Conservation (phyloP, 2,888 invertebrate genomes). For the Leucoma salicis region DNA sequence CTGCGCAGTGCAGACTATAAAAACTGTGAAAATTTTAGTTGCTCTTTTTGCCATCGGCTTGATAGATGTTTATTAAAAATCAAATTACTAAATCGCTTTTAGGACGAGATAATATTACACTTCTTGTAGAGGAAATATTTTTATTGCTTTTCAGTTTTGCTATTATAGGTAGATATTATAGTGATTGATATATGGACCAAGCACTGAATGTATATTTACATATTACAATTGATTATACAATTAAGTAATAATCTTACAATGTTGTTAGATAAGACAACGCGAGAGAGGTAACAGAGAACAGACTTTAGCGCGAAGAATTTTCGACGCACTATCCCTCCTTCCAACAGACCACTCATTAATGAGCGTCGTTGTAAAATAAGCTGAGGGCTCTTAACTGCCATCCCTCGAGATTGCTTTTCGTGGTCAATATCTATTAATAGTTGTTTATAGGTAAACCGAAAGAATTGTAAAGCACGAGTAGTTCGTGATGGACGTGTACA, state of each 20-base stretch:
- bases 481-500: conserved; percentile 49
- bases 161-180: too few relatives aligned
- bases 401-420: conserved; percentile 75
- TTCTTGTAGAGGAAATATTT: too few relatives aligned
- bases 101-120: too few relatives aligned
- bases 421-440: conserved; percentile 73
- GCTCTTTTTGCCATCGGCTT: too few relatives aligned
- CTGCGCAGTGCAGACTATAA: too few relatives aligned
- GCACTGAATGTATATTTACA: conserved; percentile 24
- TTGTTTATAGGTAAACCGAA: conserved; percentile 71
- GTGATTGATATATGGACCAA: too few relatives aligned
- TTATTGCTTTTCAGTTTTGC: too few relatives aligned
- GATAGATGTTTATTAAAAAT: too few relatives aligned
- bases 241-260: conserved; percentile 69
- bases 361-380: conserved; percentile 76
- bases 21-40: too few relatives aligned
- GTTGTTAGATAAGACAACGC: conserved; percentile 39
- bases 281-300: conserved; percentile 38
- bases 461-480: conserved; percentile 50
- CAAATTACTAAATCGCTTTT: too few relatives aligned
- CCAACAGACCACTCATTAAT: conserved; percentile 54
- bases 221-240: conserved; percentile 54
- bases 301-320: conserved; percentile 39
- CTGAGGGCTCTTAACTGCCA: conserved; percentile 73
- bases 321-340: conserved; percentile 48